Evolutionary conservation across 1,140 invertebrate species (phyloP), one percentile per base, ranked within the genome.

Genomic region (Drosophila yakuba): DNA sequence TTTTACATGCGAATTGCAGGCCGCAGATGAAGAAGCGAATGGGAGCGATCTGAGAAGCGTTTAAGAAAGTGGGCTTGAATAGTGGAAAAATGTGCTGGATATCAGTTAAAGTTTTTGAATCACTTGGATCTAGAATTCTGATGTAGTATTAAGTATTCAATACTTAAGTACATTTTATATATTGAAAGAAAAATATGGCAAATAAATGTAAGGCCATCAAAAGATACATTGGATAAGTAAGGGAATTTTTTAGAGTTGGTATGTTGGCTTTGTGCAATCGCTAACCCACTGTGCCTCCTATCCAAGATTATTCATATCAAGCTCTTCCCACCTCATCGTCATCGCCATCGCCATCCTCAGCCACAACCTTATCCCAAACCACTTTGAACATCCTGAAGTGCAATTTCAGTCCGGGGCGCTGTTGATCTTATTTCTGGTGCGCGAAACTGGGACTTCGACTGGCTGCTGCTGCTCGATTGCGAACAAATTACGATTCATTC

Each of bases 401-500:
- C 64, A 71, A 71, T 71, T 71, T 69, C 7, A 28, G 67, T 50
- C 51, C 57, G 43, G 43, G n/a, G 23, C 25, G 66, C 36, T 50
- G 64, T 28, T 71, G 68, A 71, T 71, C 66, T 58, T 32, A 68
- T 58, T 57, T 57, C 67, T 69, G 41, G 67, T n/a, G 55, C 55
- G 36, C 44, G 28, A 41, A 51, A 75, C 69, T 74, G 58, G 38
- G 58, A 52, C 56, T 54, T 17, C 41, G 66, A 62, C 64, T 32
- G 47, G 45, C 38, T 62, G 69, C 59, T 61, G 55, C 43, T 73
- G 59, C 57, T 75, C 64, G 75, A 78, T 79, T 57, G 32, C 77
- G 59, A 67, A 55, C 66, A 88, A 88, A 89, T 88, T 88, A 81
- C 84, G 89, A 89, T 88, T 88, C 82, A 85, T 89, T 88, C 84